Conservation (phyloP, 2,797 vertebrate species). For the Halcyon smyrnensis region DNA sequence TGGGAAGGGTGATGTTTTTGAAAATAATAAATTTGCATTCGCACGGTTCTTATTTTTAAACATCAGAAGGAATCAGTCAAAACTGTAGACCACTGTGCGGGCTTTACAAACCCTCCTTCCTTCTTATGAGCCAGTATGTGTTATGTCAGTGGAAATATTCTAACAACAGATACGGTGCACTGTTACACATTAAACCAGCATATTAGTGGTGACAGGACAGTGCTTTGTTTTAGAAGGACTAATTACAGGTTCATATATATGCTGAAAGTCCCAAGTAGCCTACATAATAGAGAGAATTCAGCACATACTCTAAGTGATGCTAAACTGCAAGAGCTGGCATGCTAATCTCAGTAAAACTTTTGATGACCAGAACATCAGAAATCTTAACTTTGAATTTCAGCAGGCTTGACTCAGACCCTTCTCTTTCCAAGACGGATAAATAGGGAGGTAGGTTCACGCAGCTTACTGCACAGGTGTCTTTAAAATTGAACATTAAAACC, state of each 20-base stretch:
- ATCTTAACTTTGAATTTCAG: background rate
- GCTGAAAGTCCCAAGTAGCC: background rate
- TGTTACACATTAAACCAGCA: background rate
- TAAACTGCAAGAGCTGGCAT: background rate
- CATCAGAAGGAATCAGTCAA: slow-evolving; percentile 43
- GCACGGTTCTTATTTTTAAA: slow-evolving; percentile 57
- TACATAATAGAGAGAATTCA: background rate
- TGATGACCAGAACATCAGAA: slow-evolving; percentile 3
- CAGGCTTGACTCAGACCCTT: background rate
- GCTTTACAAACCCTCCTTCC: background rate
- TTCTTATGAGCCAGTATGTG: background rate
- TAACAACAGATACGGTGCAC: background rate
- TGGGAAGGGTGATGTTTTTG: slow-evolving; percentile 15
- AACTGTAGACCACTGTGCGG: background rate
- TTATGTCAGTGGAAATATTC: background rate
- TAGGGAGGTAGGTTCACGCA: background rate
- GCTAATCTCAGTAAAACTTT: background rate
- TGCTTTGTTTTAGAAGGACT: background rate
- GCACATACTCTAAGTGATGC: background rate
- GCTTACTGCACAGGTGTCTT: background rate
- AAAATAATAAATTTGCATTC: slow-evolving; percentile 53
- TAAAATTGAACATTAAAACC: background rate
- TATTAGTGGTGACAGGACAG: background rate
- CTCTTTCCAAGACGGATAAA: background rate
- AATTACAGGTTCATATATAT: background rate